Evolutionary conservation across 2,797 vertebrate species (phyloP), one percentile per base, ranked within the genome.

Genomic region (Xenopus petersii): DNA sequence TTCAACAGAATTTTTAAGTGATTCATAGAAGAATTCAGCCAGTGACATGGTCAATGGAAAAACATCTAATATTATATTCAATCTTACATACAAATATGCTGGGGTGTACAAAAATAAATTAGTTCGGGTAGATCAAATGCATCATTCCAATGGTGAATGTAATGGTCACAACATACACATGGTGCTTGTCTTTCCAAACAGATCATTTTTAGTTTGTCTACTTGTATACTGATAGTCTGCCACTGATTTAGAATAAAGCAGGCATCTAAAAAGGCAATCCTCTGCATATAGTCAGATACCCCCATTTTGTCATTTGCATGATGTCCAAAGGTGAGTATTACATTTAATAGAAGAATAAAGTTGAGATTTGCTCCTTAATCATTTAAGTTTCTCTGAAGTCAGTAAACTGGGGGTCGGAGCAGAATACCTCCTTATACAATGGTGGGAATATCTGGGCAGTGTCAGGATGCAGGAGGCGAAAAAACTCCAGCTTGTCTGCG

Each of bases 401-500:
- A 8, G 94, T 93, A 85, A 94, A 95, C 82, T 89, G 88, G n/a
- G 95, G 87, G 82, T 96, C 94, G 5, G 94, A 94, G 80, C 91
- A 91, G 83, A 97, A 97, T 15, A 97, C 94, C 78, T 97, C 95
- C 75, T 93, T 89, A 51, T 96, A 97, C 74, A 97, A 92, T 1
- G 95, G 94, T 0, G 95, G 95, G 72, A 97, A 96, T 77, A 86
- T 91, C 77, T 91, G 91, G 4, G 92, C 93, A 0, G 93, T 97
- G 80, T 96, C 94, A 0, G 94, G 94, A 83, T 97, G 95, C 70
- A 96, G 84, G 64, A 97, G 88, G 2, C 90, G 93, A 87, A 97
- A 96, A 86, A 96, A 95, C 82, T 96, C 94, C 88, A 97, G 88
- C 85, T 97, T 96, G 85, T 96, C 95, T 60, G 94, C 89, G 87